Conservation (phyloP, 37 sponge, comb jelly and placozoan genomes). For the Oopsacas minuta region DNA sequence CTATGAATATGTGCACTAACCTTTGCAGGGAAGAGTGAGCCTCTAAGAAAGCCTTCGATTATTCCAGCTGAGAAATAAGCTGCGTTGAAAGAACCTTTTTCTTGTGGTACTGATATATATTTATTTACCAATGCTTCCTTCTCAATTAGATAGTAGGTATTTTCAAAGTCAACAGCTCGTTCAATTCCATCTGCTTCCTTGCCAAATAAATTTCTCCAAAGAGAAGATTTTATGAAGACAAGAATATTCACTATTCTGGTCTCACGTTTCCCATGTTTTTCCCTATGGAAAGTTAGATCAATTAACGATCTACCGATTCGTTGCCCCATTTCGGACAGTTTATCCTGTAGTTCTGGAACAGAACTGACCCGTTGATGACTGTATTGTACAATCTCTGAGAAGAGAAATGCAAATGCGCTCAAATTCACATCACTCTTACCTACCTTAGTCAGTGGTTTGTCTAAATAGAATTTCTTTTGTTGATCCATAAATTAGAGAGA, state of each 20-base stretch:
- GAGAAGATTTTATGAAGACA: constrained; percentile 71
- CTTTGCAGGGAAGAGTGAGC: constrained; percentile 57
- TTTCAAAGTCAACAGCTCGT: constrained; percentile 66
- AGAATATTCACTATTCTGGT: constrained; percentile 66
- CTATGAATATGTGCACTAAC: constrained; percentile 54
- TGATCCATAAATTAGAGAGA: too few relatives aligned
- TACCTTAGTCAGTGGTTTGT: constrained; percentile 26
- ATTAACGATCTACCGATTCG: constrained; percentile 79
- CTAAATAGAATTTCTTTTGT: constrained; percentile 19
- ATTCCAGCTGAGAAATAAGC: constrained; percentile 87
- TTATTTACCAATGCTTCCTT: constrained; percentile 87
- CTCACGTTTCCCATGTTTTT: constrained; percentile 65
- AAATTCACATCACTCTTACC: constrained; percentile 52
- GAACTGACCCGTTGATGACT: constrained; percentile 60
- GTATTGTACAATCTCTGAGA: constrained; percentile 92
- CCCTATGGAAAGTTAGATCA: constrained; percentile 63
- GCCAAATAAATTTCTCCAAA: constrained; percentile 93
- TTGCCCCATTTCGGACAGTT: constrained; percentile 67
- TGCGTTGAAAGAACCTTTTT: constrained; percentile 82
- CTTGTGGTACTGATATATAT: constrained; percentile 84
- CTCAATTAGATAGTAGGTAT: constrained; percentile 70
- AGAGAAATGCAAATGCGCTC: constrained; percentile 80
- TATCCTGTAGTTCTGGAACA: constrained; percentile 72
- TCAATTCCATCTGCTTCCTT: constrained; percentile 95
- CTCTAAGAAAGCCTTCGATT: constrained; percentile 69